Base-by-base conservation (phyloP, 2,113 vertebrate species). In the Fregata magnificens region DNA sequence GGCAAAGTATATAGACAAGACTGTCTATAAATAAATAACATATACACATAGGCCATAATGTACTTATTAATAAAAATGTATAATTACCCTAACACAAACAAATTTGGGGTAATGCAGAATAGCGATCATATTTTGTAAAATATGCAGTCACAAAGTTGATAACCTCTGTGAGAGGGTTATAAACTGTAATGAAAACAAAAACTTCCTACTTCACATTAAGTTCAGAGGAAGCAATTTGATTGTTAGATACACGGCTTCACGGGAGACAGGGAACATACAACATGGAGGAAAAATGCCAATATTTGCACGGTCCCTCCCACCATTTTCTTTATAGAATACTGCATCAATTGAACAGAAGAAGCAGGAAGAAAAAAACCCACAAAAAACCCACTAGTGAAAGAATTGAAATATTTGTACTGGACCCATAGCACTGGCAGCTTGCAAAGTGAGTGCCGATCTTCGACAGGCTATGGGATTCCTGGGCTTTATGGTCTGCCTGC, bases 241-340 rank as follows among this genome's bases (percentile, higher is more conserved):
- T 11, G 8, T 13, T 34, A 24, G 34, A 32, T 15, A 49, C 11
- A 12, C 2, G 0, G 21, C 32, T 45, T 24, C n/a, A 9, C 1
- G 1, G 72, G 32, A n/a, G 10, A 21, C 20, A 22, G 52, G 49
- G 55, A 76, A 70, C 1, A 6, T 2, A 2, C 1, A 36, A 21
- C 32, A 16, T 0, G 3, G 67, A 36, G 7, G 29, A 34, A 42
- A 76, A 86, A n/a, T 4, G 49, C 56, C 62, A 13, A 0, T 1
- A 9, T 32, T 31, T 32, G 8, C 58, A n/a, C 0, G 3, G 4
- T 5, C 56, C 5, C 56, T n/a, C 36, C 32, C 56, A 52, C 20
- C 32, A 2, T 28, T 65, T n/a, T 32, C 29, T 50, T 32, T 11
- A 36, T 0, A 10, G 8, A 80, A 16, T 1, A 0, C 7, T n/a